Evolutionary conservation across 2,888 invertebrate genomes (phyloP).

Genomic region (Ochropleura leucogaster): DNA sequence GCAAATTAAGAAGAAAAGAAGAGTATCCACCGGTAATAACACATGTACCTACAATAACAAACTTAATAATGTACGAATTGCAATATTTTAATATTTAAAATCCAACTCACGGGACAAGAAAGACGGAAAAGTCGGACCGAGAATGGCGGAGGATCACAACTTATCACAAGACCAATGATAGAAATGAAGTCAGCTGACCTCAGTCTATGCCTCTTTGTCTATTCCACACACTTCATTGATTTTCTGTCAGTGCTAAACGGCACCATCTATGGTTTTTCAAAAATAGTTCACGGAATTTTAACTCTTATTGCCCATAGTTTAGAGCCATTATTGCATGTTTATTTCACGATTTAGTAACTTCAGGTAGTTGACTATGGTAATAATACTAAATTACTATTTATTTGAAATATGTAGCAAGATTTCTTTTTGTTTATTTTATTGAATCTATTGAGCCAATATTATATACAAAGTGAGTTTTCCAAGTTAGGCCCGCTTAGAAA

Average conservation of each 20-base stretch:
- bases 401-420: too few relatives aligned
- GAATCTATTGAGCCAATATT: too few relatives aligned
- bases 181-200: constrained; percentile 90
- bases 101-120: constrained; percentile 88
- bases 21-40: constrained; percentile 72
- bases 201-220: constrained; percentile 83
- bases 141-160: constrained; percentile 90
- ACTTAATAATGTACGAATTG: constrained; percentile 67
- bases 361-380: constrained; percentile 13
- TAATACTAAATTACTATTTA: background rate
- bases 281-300: constrained; percentile 16
- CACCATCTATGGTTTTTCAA: background rate
- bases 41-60: constrained; percentile 77
- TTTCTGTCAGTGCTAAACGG: constrained; percentile 61
- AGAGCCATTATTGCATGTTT: background rate
- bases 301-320: rapidly evolving
- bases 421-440: too few relatives aligned
- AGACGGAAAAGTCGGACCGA: constrained; percentile 88
- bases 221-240: constrained; percentile 80
- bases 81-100: constrained; percentile 73
- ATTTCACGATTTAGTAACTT: background rate
- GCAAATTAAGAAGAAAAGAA: constrained; percentile 63
- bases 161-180: constrained; percentile 91
- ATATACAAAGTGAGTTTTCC: too few relatives aligned
- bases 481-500: too few relatives aligned